These are phyloP conservation scores for Ormia ochracea DNA, from an alignment of 2,888 invertebrate species.

Conservation along the genomic window DNA sequence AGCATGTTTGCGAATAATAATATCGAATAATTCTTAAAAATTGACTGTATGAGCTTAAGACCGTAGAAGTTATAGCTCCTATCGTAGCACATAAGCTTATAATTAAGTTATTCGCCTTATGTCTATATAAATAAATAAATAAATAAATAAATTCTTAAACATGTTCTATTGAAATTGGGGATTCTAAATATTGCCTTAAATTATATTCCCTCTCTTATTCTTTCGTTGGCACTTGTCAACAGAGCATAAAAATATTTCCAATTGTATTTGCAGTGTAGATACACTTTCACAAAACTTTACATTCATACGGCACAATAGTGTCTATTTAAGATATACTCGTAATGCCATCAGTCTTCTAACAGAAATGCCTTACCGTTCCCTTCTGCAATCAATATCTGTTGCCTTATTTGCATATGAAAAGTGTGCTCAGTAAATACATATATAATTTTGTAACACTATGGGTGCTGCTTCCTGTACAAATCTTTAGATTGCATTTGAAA, in stretches of 20 bases:
- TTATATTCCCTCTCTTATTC: neutral
- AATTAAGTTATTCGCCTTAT: too few relatives aligned
- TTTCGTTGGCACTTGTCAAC: constrained; percentile 9
- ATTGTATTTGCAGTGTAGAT: too few relatives aligned
- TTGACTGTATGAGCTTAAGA: too few relatives aligned
- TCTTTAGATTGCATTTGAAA: neutral
- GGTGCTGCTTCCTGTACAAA: constrained; percentile 29
- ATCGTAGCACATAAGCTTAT: too few relatives aligned
- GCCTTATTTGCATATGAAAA: constrained; percentile 5
- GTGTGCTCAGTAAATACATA: constrained; percentile 23
- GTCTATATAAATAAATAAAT: too few relatives aligned
- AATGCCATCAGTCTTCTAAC: neutral
- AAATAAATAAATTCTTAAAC: neutral
- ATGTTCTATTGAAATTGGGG: neutral
- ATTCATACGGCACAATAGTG: too few relatives aligned
- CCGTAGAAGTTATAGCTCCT: too few relatives aligned
- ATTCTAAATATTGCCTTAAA: neutral
- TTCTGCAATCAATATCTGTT: constrained; percentile 24
- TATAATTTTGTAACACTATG: constrained; percentile 35
- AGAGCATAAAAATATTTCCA: neutral
- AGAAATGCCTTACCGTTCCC: neutral
- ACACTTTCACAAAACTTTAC: too few relatives aligned
- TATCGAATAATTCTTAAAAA: neutral
- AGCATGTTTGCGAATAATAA: neutral
- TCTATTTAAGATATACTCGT: too few relatives aligned